Evolutionary conservation across 2,113 vertebrate species (phyloP).

Genomic region (Sander lucioperca): DNA sequence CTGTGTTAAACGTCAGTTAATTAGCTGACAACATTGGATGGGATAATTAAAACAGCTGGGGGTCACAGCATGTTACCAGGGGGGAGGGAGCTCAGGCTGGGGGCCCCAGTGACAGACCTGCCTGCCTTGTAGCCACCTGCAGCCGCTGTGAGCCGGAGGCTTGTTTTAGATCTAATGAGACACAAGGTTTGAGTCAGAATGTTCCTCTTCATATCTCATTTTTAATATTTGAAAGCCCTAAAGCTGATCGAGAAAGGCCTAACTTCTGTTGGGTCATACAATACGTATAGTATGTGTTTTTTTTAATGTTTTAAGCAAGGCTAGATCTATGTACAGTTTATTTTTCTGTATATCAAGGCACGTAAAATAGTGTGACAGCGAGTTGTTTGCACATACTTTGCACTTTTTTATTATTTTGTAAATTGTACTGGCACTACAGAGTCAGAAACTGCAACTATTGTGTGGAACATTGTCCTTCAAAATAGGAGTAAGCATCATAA

Average conservation of each 20-base stretch:
- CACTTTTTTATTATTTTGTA: not conserved
- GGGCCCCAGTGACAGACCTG: conserved; percentile 46
- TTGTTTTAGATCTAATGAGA: conserved; percentile 44
- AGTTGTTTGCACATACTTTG: not conserved
- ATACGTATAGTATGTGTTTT: not conserved
- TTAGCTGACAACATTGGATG: conserved; percentile 82
- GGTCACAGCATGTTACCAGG: conserved; percentile 62
- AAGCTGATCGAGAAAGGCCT: not conserved
- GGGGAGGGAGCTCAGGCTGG: conserved; percentile 30
- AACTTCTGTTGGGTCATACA: not conserved
- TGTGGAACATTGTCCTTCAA: not conserved
- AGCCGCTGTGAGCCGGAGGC: conserved; percentile 16
- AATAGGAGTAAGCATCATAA: not conserved
- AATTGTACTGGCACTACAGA: not conserved
- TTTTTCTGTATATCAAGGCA: not conserved
- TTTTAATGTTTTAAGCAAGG: not conserved
- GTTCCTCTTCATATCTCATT: conserved; percentile 16
- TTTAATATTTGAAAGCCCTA: conserved; percentile 28
- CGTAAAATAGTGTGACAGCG: not conserved
- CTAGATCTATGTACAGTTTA: not conserved
- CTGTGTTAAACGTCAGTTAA: conserved; percentile 83
- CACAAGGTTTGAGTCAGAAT: conserved; percentile 13
- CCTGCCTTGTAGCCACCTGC: conserved; percentile 40
- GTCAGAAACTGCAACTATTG: not conserved
- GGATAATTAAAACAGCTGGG: conserved; percentile 83